A percentile compares a stretch with the other conserved stretches of the same genome.
These are phyloP conservation scores for Ischnus inquisitorius DNA, from an alignment of 2,888 invertebrate genomes.

Conservation along the genomic window DNA sequence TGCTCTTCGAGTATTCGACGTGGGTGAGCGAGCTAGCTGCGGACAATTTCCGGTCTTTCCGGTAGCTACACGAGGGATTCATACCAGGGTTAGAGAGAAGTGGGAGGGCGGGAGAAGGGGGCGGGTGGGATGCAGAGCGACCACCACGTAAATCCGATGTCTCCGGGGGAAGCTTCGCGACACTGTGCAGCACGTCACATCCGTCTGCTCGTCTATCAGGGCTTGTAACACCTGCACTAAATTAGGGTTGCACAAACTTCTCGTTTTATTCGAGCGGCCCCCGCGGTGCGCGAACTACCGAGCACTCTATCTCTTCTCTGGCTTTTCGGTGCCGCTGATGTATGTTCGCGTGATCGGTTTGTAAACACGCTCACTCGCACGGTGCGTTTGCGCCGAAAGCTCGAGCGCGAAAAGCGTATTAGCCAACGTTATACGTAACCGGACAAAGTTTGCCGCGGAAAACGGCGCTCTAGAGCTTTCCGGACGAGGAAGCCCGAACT, in stretches of 20 bases:
- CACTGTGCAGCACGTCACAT: constrained; percentile 68
- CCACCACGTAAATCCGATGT: constrained; percentile 51
- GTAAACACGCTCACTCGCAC: constrained; percentile 1
- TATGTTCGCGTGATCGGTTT: constrained; percentile 56
- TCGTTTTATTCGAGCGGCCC: constrained; percentile 69
- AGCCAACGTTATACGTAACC: constrained; percentile 71
- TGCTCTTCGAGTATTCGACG: neutral
- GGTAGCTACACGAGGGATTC: neutral
- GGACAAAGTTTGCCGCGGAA: constrained; percentile 55
- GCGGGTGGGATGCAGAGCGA: neutral
- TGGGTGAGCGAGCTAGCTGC: constrained; percentile 62
- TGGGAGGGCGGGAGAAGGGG: no score
- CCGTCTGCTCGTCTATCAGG: constrained; percentile 39
- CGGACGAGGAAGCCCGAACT: constrained; percentile 67
- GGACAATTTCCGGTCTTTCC: constrained; percentile 57
- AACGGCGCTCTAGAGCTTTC: constrained; percentile 64
- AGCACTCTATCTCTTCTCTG: constrained; percentile 34
- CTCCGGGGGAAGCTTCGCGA: constrained; percentile 50
- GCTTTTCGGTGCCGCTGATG: constrained; percentile 54
- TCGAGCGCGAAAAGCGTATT: constrained; percentile 73
- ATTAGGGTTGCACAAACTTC: constrained; percentile 77
- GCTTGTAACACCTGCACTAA: constrained; percentile 77
- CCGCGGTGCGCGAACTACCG: constrained; percentile 61
- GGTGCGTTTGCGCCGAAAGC: constrained; percentile 65
- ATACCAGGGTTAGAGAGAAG: no score